Base-by-base conservation (phyloP, 2,113 vertebrate genomes). In the Pseudorhombus dupliciocellatus region DNA sequence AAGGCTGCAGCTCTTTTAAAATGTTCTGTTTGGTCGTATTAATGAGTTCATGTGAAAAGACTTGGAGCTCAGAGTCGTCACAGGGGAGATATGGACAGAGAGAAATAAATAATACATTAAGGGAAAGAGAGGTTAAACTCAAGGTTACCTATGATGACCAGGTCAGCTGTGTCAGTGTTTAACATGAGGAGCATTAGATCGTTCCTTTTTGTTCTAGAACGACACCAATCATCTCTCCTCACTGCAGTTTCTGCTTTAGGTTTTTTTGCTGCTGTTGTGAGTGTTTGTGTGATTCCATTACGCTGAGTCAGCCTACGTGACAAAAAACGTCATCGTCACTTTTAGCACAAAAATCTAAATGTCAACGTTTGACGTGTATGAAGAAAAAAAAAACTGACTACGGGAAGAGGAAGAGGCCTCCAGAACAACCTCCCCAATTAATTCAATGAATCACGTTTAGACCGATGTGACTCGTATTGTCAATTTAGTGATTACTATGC, bases 171-270 rank as follows among this genome's bases (percentile, higher is more conserved):
- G 5, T 42, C 1, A 20, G 21, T 40, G 61, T 24, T 20, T 46
- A 26, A 31, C 51, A 20, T 22, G 22, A 26, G n/a, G n/a, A n/a
- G n/a, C n/a, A 91, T 91, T 88, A 86, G 68, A 84, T 51, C 55
- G 22, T 24, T 53, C 16, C 54, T 8, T 31, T 70, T 51, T 21
- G 9, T 15, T n/a, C 51, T 8, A 14, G 40, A 88, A 87, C 9
- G 74, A 81, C 53, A 40, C 56, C 26, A 72, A 78, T 77, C 77
- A 62, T 74, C 66, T 37, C 42, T 34, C 44, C 63, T 71, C 2
- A 0, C 63, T 52, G 71, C 75, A 68, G 58, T 73, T 68, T 79
- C 74, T 51, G 1, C 11, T 61, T 5, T 3, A 25, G 20, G 21
- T 42, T 48, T n/a, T 14, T 34, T 11, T 46, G 66, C 66, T 48